Percentiles rank a stretch among this genome's conserved stretches.
Conservation (phyloP, 1,140 invertebrate genomes). For the Aphis craccivora region DNA sequence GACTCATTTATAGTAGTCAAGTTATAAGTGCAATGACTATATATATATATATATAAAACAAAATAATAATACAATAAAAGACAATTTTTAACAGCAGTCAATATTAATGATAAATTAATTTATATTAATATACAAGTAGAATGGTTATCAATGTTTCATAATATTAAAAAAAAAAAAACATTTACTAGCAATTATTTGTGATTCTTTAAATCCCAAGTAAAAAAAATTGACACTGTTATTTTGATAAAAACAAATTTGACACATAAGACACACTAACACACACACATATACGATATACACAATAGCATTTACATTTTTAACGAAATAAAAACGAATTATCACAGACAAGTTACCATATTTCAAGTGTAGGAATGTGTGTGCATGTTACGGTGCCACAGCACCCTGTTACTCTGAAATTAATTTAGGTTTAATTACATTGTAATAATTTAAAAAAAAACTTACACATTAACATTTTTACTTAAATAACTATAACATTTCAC, state of each 20-base stretch:
- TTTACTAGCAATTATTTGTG: slow-evolving; percentile 12
- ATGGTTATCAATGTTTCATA: neutral
- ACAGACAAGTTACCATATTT: slow-evolving; percentile 50
- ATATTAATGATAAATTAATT: neutral
- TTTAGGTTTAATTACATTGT: neutral
- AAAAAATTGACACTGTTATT: slow-evolving; percentile 50
- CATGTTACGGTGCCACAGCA: slow-evolving; percentile 45
- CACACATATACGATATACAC: slow-evolving; percentile 22
- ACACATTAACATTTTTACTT: neutral
- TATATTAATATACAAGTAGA: neutral
- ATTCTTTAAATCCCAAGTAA: neutral
- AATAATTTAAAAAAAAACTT: slow-evolving; percentile 17
- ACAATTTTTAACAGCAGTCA: slow-evolving; percentile 2
- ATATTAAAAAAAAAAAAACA: slow-evolving; percentile 19
- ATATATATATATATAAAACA: neutral
- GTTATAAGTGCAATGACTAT: neutral
- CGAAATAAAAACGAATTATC: slow-evolving; percentile 50
- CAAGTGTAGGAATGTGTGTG: slow-evolving; percentile 54
- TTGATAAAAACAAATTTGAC: neutral
- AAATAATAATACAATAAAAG: neutral
- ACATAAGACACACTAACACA: slow-evolving; percentile 14
- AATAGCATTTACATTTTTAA: slow-evolving; percentile 40
- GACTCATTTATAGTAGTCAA: neutral
- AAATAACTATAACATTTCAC: slow-evolving; percentile 37
- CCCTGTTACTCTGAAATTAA: slow-evolving; percentile 40